Percentiles rank a stretch among this genome's conserved stretches.
Evolutionary conservation across 1,140 invertebrate species (phyloP).

Genomic region (Diachasma alloeum): DNA sequence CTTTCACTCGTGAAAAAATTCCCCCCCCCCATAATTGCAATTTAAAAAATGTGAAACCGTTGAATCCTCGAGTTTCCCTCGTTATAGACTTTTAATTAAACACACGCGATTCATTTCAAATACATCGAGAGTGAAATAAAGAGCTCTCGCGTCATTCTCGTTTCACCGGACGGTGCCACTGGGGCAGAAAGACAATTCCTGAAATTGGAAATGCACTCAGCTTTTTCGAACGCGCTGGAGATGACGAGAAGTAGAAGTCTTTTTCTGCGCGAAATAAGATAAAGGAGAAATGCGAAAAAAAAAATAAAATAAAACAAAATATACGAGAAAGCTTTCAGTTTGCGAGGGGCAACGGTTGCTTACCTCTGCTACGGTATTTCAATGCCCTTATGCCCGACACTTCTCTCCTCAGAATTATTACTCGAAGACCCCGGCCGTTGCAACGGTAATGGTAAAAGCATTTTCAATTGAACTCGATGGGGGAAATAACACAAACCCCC

Average conservation of each 20-base stretch:
- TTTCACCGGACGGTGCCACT: no score
- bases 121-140: no score
- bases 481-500: neutral
- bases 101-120: no score
- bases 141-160: no score
- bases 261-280: neutral
- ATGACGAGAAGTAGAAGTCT: conserved; percentile 1
- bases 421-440: neutral
- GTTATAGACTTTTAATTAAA: no score
- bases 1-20: no score
- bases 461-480: neutral
- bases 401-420: conserved; percentile 18
- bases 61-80: no score
- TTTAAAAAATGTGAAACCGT: no score
- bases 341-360: neutral
- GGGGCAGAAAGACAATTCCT: neutral
- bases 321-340: neutral
- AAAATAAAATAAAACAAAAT: no score
- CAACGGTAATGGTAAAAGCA: conserved; percentile 19
- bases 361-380: conserved; percentile 15
- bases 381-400: conserved; percentile 18
- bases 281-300: neutral
- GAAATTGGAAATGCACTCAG: conserved; percentile 28
- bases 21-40: no score
- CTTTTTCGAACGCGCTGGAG: conserved; percentile 10